Percentiles rank a stretch among this genome's conserved stretches.
These are phyloP conservation scores for Labeo calbasu DNA, from an alignment of 2,797 vertebrate genomes.

Conservation along the genomic window DNA sequence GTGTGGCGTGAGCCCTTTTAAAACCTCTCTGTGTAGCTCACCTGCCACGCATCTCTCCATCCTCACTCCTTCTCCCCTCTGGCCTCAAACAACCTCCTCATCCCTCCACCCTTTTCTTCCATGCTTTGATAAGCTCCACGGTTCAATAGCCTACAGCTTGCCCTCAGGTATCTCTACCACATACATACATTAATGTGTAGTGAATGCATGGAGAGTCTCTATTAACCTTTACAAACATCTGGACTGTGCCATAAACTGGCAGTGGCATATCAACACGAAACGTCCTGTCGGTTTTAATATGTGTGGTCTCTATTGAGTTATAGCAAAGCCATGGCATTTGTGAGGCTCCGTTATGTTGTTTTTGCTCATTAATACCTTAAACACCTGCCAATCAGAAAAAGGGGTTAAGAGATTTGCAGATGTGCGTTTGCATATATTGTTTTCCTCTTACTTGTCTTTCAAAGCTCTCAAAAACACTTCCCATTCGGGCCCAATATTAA, in stretches of 20 bases:
- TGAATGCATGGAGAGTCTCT: conserved; percentile 28
- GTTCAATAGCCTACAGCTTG: conserved; percentile 45
- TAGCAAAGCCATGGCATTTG: conserved; percentile 32
- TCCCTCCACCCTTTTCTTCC: conserved; percentile 18
- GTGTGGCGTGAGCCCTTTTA: conserved; percentile 7
- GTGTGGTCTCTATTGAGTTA: not conserved
- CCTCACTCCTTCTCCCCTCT: not conserved
- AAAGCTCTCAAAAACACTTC: conserved; percentile 13
- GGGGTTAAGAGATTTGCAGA: conserved; percentile 51
- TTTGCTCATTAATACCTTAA: conserved; percentile 33
- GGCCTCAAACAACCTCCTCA: conserved; percentile 19
- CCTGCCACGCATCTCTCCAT: conserved; percentile 23
- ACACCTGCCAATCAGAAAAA: conserved; percentile 35
- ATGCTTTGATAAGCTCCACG: conserved; percentile 21
- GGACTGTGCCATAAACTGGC: conserved; percentile 22
- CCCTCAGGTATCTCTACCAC: conserved; percentile 5
- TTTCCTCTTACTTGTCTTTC: not conserved
- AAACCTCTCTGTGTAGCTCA: conserved; percentile 32
- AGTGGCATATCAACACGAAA: conserved; percentile 11
- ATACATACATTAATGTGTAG: conserved; percentile 24
- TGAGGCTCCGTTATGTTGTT: conserved; percentile 38
- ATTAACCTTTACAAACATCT: conserved; percentile 47
- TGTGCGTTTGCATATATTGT: conserved; percentile 41
- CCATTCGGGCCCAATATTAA: conserved; percentile 17
- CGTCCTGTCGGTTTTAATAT: conserved; percentile 13